A percentile compares a stretch with the other conserved stretches of the same genome.
phyloP scores from a whole-genome alignment of 64 coral and sea anemone species.

The Pocillopora verrucosa region DNA sequence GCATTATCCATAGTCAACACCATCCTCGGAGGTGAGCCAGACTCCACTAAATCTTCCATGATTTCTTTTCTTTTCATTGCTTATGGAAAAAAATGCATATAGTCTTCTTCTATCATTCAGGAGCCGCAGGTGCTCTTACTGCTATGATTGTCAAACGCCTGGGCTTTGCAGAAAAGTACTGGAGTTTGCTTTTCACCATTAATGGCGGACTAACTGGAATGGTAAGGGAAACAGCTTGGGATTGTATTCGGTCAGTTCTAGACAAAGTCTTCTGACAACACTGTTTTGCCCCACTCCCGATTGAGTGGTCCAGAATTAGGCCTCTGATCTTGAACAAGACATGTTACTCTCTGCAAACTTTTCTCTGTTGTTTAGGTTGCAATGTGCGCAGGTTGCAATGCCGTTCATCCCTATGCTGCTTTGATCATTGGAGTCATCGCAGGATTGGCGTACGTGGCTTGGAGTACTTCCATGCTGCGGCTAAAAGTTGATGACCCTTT shows the following conservation, averaged over 20 bases:
- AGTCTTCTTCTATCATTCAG: not conserved
- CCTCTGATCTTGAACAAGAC: too few species aligned
- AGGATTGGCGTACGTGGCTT: slow-evolving; percentile 65
- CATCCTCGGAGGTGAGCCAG: slow-evolving; percentile 62
- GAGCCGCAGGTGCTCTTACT: slow-evolving; percentile 35
- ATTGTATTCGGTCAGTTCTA: too few species aligned
- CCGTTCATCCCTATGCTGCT: slow-evolving; percentile 69
- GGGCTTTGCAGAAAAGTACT: slow-evolving; percentile 65
- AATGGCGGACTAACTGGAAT: slow-evolving; percentile 90
- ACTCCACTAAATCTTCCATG: not conserved
- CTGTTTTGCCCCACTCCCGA: too few species aligned
- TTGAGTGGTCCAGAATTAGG: too few species aligned
- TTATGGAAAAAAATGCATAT: not conserved
- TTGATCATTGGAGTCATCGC: slow-evolving; percentile 73
- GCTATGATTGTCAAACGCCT: slow-evolving; percentile 57
- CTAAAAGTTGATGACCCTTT: slow-evolving; percentile 68
- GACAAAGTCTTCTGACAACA: too few species aligned
- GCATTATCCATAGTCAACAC: slow-evolving; percentile 89
- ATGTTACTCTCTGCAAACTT: not conserved
- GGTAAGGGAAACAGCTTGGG: slow-evolving; percentile 34
- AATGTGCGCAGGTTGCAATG: slow-evolving; percentile 81
- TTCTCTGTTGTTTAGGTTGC: slow-evolving; percentile 57
- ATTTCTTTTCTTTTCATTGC: not conserved
- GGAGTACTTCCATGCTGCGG: slow-evolving; percentile 58
- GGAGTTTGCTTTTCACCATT: slow-evolving; percentile 89